phyloP scores from a whole-genome alignment of 2,888 invertebrate species.

The Muscina levida region DNA sequence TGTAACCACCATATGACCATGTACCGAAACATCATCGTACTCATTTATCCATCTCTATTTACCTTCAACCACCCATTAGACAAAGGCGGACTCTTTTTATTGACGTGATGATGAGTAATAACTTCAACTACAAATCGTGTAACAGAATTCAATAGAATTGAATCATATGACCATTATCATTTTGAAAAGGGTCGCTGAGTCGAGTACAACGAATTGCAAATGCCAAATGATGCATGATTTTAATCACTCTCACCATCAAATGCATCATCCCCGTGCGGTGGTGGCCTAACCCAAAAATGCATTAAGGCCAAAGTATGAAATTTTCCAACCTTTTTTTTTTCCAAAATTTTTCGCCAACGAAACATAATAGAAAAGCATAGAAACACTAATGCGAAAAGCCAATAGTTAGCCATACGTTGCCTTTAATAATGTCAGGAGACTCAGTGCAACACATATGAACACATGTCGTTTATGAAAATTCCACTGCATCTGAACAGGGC shows the following conservation, averaged over 20 bases:
- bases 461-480: constrained; percentile 54
- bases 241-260: background rate
- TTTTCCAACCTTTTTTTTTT: constrained; percentile 22
- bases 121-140: background rate
- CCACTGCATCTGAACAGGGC: constrained; percentile 38
- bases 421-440: background rate
- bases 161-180: constrained; percentile 33
- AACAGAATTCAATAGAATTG: constrained; percentile 14
- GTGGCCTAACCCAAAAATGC: constrained; percentile 18
- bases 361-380: background rate
- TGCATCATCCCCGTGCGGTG: background rate
- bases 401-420: constrained; percentile 42
- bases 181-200: constrained; percentile 57
- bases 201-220: constrained; percentile 49
- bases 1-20: constrained; percentile 5
- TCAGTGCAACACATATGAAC: constrained; percentile 45
- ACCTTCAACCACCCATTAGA: constrained; percentile 9
- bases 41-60: background rate
- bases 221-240: constrained; percentile 54
- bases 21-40: background rate
- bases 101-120: constrained; percentile 52
- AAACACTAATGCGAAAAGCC: constrained; percentile 52
- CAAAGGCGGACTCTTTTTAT: constrained; percentile 1
- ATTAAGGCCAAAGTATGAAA: constrained; percentile 12
- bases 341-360: no score